Conservation (phyloP, 1,140 invertebrate genomes). For the Drosophila lini region DNA sequence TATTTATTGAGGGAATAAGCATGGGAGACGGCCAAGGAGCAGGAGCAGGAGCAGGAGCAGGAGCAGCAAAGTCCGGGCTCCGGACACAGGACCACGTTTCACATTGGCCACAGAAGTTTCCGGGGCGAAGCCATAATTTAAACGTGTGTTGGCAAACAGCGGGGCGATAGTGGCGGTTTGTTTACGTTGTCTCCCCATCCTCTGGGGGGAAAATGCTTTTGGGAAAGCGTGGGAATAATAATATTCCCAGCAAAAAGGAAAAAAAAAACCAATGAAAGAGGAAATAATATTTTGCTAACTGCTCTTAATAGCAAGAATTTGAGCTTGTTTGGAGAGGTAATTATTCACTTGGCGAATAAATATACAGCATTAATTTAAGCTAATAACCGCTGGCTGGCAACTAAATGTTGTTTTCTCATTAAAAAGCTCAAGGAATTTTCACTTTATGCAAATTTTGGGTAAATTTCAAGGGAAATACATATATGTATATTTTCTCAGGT, state of each 20-base stretch:
- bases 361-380: slow-evolving; percentile 9
- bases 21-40: neutral
- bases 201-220: neutral
- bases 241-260: neutral
- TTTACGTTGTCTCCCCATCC: slow-evolving; percentile 14
- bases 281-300: slow-evolving; percentile 19
- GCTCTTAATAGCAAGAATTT: slow-evolving; percentile 19
- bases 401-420: slow-evolving; percentile 9
- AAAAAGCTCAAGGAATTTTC: neutral
- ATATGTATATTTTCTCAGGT: neutral
- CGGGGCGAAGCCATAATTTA: slow-evolving; percentile 20
- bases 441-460: neutral
- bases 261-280: neutral
- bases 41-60: neutral
- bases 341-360: slow-evolving; percentile 19
- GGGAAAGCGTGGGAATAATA: slow-evolving; percentile 13
- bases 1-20: slow-evolving; percentile 17
- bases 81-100: slow-evolving; percentile 15
- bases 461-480: neutral
- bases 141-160: slow-evolving; percentile 20
- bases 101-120: slow-evolving; percentile 20
- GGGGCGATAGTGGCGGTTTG: slow-evolving; percentile 17
- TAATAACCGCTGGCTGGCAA: slow-evolving; percentile 1
- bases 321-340: slow-evolving; percentile 14
- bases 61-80: neutral